Evolutionary conservation across 2,797 vertebrate genomes (phyloP).

Genomic region (Crax fasciolata): DNA sequence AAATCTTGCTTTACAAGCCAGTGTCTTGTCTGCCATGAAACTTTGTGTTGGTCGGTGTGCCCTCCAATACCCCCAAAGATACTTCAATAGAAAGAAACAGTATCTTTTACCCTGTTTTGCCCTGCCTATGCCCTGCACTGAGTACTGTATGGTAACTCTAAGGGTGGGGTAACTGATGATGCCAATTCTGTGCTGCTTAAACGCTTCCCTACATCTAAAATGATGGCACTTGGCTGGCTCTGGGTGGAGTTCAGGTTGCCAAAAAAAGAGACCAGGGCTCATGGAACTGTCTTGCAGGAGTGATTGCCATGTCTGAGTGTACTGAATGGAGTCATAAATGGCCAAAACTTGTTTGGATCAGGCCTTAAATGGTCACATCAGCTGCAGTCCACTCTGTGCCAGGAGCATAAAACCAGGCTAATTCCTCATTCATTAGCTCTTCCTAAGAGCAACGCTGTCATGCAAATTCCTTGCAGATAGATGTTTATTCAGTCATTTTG

Average conservation of each 20-base stretch:
- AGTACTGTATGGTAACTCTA: neutral
- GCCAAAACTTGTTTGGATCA: neutral
- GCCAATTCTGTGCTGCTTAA: neutral
- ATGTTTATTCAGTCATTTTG: conserved; percentile 13
- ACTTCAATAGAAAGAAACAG: neutral
- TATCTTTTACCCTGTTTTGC: neutral
- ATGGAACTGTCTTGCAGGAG: neutral
- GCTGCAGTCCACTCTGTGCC: neutral
- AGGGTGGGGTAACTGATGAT: neutral
- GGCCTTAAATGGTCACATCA: conserved; percentile 30
- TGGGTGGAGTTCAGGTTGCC: neutral
- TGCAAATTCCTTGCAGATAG: conserved; percentile 17
- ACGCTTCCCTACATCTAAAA: neutral
- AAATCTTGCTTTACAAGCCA: neutral
- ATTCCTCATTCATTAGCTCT: neutral
- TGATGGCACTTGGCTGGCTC: neutral
- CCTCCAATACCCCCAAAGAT: neutral
- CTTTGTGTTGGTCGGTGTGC: neutral
- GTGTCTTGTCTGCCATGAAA: neutral
- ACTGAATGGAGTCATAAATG: neutral
- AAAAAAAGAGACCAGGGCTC: neutral
- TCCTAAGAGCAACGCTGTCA: neutral
- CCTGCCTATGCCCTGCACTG: neutral
- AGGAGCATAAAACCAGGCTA: conserved; percentile 3
- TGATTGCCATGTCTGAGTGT: neutral